Evolutionary conservation across 23 tunicate species (phyloP), one percentile per base, ranked within the genome.

Genomic region (Ascidia mentula): DNA sequence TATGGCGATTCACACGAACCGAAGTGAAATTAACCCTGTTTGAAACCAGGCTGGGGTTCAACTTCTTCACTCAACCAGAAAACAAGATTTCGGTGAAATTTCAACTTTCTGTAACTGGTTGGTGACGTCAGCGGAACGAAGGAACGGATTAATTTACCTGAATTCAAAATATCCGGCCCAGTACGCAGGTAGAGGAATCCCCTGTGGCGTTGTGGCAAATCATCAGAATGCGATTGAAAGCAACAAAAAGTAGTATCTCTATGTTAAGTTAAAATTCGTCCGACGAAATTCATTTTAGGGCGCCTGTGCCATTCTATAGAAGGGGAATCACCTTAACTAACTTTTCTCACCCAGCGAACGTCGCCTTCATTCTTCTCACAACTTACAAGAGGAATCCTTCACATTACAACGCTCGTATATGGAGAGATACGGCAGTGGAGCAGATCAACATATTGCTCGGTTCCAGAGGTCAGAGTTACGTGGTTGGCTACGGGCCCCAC

Each of bases 1-100:
- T n/a, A n/a, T n/a, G n/a, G n/a, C n/a, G n/a, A n/a, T n/a, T n/a
- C n/a, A n/a, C n/a, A n/a, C n/a, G n/a, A n/a, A n/a, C n/a, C n/a
- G n/a, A n/a, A n/a, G n/a, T n/a, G n/a, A n/a, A n/a, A n/a, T n/a
- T n/a, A n/a, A n/a, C n/a, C n/a, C n/a, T n/a, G n/a, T n/a, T n/a
- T n/a, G n/a, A n/a, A n/a, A n/a, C n/a, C 76, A 92, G 97, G 97
- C 92, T 40, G 97, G 88, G 1, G 90, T 92, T 28, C 89, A 92
- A 30, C 82, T 92, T 8, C 37, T 92, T 18, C 28, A 82, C 30
- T 90, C 86, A 18, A 77, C 36, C 12, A 72, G 60, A 30, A 76
- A 34, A 0, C 36, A 60, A 42, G 79, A 80, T 32, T 31, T 46
- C n/a, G 38, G 40, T 8, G 74, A 87, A 30, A 78, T 92, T 73